Evolutionary conservation across 2,888 invertebrate species (phyloP), one percentile per base, ranked within the genome.

Genomic region (Coremacera marginata): DNA sequence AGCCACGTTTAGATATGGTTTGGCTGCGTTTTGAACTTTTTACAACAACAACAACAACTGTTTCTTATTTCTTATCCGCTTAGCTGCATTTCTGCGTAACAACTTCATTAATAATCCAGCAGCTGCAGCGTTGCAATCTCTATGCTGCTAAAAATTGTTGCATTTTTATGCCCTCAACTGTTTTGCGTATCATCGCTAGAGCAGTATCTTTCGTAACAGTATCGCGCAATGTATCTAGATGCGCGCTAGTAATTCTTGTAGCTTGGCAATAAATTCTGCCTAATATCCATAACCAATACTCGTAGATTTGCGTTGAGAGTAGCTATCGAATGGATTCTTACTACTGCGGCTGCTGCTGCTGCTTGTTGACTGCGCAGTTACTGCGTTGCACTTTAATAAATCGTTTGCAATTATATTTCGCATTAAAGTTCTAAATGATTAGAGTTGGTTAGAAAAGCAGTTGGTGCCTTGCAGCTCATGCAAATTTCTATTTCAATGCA

Each of bases 381-480:
- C 22, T 27, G 22, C 19, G 60, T 19, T 34, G 63, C 63, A 3
- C 63, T 31, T 74, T 79, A 80, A 82, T 80, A 82, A 82, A 82
- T 80, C 76, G 82, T 78, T 78, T 27, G 79, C 81, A 82, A 82
- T 82, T 82, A 82, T 78, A 82, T 80, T 79, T 78, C 77, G 77
- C 82, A 82, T 82, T 82, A 77, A 80, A 80, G 62, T 65, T 60
- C 60, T 60, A 60, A 60, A 60, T 60, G 60, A 60, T 25, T 27
- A 60, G 60, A 25, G 16, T 27, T 60, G 25, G 60, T 22, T 4
- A 1, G 9, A 37, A 67, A 34, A 44, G 67, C 11, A 67, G 44
- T 16, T 27, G 16, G 1, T n/a, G 19, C n/a, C 44, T 44, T 14
- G 63, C 31, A 31, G 19, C 34, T 67, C 19, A 37, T 67, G 67